Conservation (phyloP, 2,888 invertebrate genomes). For the Ectemnius continuus region DNA sequence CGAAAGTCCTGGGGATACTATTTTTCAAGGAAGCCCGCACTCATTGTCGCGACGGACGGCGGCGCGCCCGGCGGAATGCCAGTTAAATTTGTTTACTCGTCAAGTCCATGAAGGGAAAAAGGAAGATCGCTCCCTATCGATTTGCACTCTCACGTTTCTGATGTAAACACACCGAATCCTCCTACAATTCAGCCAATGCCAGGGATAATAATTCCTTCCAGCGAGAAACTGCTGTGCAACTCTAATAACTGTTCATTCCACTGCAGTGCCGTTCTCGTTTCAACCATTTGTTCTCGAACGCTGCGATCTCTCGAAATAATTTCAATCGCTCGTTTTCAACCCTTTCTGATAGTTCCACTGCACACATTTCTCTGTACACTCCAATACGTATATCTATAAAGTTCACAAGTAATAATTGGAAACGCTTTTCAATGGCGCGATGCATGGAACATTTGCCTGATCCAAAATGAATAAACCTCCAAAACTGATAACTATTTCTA, state of each 20-base stretch:
- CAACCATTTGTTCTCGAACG: constrained; percentile 25
- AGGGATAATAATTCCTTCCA: constrained; percentile 47
- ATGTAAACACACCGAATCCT: constrained; percentile 42
- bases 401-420: too few species aligned
- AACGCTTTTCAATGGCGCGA: too few species aligned
- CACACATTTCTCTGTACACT: background rate
- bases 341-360: too few species aligned
- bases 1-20: background rate
- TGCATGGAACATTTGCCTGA: too few species aligned
- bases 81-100: constrained; percentile 43
- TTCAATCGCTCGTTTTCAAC: background rate
- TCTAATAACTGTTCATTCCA: constrained; percentile 35
- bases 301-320: too few species aligned
- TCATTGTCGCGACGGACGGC: constrained; percentile 2
- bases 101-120: constrained; percentile 11
- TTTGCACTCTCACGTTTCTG: constrained; percentile 37
- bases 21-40: constrained; percentile 4
- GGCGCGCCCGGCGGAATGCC: constrained; percentile 3
- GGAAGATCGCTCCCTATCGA: constrained; percentile 36
- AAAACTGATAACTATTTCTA: too few species aligned
- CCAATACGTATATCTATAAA: background rate
- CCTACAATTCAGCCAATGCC: constrained; percentile 21
- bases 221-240: constrained; percentile 19
- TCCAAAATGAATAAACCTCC: too few species aligned
- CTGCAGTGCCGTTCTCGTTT: constrained; percentile 8